These are phyloP conservation scores for Poeciliopsis paucimaculata DNA, from an alignment of 2,797 vertebrate species.

Conservation along the genomic window DNA sequence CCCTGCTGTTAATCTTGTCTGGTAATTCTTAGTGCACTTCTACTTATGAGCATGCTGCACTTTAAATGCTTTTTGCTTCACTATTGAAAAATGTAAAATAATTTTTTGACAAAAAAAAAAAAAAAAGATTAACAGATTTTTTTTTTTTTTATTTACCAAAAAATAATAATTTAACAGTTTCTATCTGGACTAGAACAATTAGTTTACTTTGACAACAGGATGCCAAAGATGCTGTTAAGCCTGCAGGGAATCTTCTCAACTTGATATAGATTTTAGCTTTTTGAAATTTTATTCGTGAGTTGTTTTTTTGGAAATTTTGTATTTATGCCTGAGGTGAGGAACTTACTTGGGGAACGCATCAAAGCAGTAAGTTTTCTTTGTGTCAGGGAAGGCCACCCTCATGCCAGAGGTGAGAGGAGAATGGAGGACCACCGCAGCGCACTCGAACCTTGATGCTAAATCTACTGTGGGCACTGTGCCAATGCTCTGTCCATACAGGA, in stretches of 20 bases:
- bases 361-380: conserved; percentile 98
- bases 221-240: neutral
- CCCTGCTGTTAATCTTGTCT: no score
- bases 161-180: neutral
- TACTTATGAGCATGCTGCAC: no score
- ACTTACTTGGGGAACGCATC: conserved; percentile 96
- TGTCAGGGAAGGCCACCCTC: conserved; percentile 97
- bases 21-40: no score
- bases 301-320: neutral
- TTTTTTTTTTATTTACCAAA: no score
- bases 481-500: conserved; percentile 96
- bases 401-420: conserved; percentile 97
- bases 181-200: neutral
- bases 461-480: conserved; percentile 97
- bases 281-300: neutral
- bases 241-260: neutral
- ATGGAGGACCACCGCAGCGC: conserved; percentile 95
- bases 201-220: neutral
- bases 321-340: neutral
- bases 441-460: conserved; percentile 95
- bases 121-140: no score
- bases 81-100: no score
- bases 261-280: neutral
- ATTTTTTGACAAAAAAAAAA: no score
- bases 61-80: no score